These are phyloP conservation scores for Mythimna lalbum DNA, from an alignment of 2,888 invertebrate genomes.

Conservation along the genomic window DNA sequence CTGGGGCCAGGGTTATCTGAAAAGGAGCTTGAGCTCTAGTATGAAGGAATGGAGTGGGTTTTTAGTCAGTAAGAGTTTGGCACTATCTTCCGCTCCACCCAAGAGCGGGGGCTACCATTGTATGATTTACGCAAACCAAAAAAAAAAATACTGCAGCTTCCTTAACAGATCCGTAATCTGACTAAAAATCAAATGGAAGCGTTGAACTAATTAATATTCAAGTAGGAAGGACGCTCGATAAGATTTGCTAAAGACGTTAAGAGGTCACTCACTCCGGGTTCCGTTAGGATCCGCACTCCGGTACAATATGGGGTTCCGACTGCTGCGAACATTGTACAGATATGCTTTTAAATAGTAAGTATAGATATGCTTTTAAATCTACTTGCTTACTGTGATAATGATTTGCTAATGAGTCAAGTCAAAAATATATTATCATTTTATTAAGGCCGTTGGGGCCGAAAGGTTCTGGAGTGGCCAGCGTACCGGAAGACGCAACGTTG, in stretches of 20 bases:
- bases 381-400: neutral
- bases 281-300: constrained; percentile 47
- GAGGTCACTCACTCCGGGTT: constrained; percentile 56
- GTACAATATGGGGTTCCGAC: constrained; percentile 40
- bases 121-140: too few relatives aligned
- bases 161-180: neutral
- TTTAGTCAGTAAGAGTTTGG: too few relatives aligned
- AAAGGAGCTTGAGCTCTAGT: too few relatives aligned
- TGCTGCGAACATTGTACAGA: neutral
- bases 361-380: constrained; percentile 4
- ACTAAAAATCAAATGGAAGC: constrained; percentile 24
- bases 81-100: too few relatives aligned
- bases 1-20: too few relatives aligned
- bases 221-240: constrained; percentile 33
- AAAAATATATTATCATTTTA: too few relatives aligned
- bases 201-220: constrained; percentile 46
- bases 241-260: constrained; percentile 42
- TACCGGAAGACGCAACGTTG: too few relatives aligned
- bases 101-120: too few relatives aligned
- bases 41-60: too few relatives aligned
- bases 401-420: constrained; percentile 7
- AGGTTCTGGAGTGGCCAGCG: too few relatives aligned
- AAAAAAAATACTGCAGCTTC: neutral
- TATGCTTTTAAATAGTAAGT: constrained; percentile 9
- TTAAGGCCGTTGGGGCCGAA: too few relatives aligned